Evolutionary conservation across 2,113 vertebrate genomes (phyloP), one percentile per base, ranked within the genome.

Genomic region (Rallus limicola): DNA sequence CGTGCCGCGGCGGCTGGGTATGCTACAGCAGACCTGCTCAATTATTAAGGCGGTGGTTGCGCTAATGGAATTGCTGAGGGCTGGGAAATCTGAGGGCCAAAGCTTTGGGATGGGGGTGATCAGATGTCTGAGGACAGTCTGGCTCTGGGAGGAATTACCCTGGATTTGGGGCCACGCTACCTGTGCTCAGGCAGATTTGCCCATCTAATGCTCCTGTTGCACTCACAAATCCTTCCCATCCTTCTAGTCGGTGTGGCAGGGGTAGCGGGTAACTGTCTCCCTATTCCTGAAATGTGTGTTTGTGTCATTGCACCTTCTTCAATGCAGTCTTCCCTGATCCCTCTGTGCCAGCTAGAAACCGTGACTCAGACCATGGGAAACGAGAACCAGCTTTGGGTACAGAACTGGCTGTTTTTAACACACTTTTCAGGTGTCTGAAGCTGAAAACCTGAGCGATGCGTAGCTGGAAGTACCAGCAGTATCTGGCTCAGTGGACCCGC

Each of bases 291-390:
- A 92, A 75, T 9, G 46, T 21, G n/a, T 2, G 0, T 58, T 78
- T n/a, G 60, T 88, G 79, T 90, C 90, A 95, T 81, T 90, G 56
- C 67, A 83, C 78, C 88, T 90, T 88, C 93, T 53, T 91, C 89
- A 71, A 86, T 93, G 56, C n/a, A 16, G n/a, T 77, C 87, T 77
- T 42, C 87, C 94, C 71, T 79, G 48, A 0, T 50, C 84, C 67
- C 50, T 65, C 70, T 14, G 2, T 85, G 84, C 87, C 75, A 82
- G 44, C 65, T 67, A 48, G 63, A 68, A 72, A 52, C 74, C 14
- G 0, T 86, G 68, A 78, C 88, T 92, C 77, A 72, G 72, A 36
- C 34, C 59, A 29, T 33, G 76, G 91, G 55, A 75, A 93, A 67
- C 48, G 40, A 74, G 92, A 91, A 55, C n/a, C 82, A 55, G 65